phyloP scores from a whole-genome alignment of 2,797 vertebrate genomes.

The Etheostoma nigrum region DNA sequence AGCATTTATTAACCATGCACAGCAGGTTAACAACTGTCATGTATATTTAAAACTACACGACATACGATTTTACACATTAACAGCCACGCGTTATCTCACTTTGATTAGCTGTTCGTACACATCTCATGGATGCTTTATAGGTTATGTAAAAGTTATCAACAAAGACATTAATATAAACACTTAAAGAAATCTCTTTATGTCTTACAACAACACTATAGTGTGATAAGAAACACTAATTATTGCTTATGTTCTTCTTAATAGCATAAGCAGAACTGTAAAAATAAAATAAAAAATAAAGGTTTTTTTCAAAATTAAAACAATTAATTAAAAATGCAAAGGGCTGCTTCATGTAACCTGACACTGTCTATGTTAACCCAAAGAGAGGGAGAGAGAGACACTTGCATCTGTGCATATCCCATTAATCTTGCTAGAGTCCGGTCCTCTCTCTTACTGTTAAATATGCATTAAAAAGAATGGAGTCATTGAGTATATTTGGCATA shows the following conservation, averaged over 20 bases:
- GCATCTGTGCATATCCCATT: constrained; percentile 74
- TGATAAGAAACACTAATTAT: background rate
- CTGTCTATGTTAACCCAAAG: constrained; percentile 38
- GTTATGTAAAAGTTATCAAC: no score
- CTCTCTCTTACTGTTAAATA: constrained; percentile 83
- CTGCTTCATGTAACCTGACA: constrained; percentile 34
- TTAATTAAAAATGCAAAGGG: constrained; percentile 57
- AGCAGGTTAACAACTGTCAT: no score
- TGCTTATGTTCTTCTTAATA: background rate
- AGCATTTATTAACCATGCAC: no score
- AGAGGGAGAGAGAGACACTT: constrained; percentile 43
- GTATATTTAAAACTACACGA: no score
- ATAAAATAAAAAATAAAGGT: no score
- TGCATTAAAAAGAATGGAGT: constrained; percentile 85
- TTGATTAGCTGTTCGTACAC: no score
- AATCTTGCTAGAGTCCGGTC: constrained; percentile 75
- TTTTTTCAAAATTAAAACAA: background rate
- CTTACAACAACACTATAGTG: no score
- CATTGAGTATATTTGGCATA: constrained; percentile 86
- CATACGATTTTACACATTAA: no score
- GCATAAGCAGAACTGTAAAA: background rate
- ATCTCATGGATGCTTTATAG: no score
- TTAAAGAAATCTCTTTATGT: no score
- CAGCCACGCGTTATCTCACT: no score
- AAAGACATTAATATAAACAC: no score